A percentile compares a stretch with the other conserved stretches of the same genome.
These are phyloP conservation scores for Speoplatyrhinus poulsoni DNA, from an alignment of 2,113 vertebrate genomes.

Conservation along the genomic window DNA sequence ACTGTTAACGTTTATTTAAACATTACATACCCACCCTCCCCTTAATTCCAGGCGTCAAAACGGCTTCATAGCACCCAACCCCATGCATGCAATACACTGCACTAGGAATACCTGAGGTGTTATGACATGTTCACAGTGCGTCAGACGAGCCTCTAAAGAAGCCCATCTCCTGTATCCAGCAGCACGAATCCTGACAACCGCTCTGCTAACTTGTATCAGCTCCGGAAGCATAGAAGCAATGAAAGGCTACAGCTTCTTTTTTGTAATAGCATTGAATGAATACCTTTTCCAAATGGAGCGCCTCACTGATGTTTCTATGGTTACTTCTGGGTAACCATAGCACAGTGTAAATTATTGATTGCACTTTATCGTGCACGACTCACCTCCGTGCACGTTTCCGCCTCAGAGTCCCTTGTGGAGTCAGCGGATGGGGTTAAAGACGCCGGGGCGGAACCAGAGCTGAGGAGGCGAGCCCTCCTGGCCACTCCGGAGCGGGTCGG, in stretches of 20 bases:
- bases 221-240: constrained; percentile 15
- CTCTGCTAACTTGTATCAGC: constrained; percentile 19
- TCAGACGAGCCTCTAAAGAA: constrained; percentile 17
- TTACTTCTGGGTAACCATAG: not conserved
- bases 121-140: not conserved
- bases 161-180: not conserved
- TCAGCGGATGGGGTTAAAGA: constrained; percentile 43
- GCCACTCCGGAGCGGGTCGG: constrained; percentile 62
- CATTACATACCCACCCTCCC: too few species aligned
- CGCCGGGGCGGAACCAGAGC: constrained; percentile 45
- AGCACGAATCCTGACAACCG: not conserved
- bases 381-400: not conserved
- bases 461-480: constrained; percentile 65
- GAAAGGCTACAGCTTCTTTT: constrained; percentile 13
- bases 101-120: too few species aligned
- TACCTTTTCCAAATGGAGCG: not conserved
- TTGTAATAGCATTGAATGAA: not conserved
- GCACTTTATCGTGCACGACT: not conserved
- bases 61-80: too few species aligned
- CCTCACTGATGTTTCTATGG: not conserved
- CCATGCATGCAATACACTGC: too few species aligned
- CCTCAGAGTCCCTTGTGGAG: constrained; percentile 38
- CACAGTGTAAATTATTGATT: not conserved
- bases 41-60: too few species aligned
- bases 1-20: too few species aligned